Percentiles rank a stretch among this genome's conserved stretches.
Evolutionary conservation across 2,797 vertebrate species (phyloP).

Genomic region (Heliangelus exortis): DNA sequence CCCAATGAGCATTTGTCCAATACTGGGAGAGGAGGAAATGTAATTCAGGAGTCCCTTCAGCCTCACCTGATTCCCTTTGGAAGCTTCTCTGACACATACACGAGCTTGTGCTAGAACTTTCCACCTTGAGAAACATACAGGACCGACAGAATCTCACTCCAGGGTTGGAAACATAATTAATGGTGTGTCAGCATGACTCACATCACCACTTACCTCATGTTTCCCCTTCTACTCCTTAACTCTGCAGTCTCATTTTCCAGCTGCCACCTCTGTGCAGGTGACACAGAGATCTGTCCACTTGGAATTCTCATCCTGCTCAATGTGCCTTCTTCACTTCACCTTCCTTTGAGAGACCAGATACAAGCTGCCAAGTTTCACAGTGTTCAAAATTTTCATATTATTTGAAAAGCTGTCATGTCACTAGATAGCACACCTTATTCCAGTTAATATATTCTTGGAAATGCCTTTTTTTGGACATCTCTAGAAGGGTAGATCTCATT

Average conservation of each 20-base stretch:
- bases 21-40: not conserved
- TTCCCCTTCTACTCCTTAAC: not conserved
- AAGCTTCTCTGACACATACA: not conserved
- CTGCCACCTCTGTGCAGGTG: not conserved
- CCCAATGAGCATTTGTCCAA: not conserved
- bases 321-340: not conserved
- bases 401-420: not conserved
- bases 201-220: not conserved
- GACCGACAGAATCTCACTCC: not conserved
- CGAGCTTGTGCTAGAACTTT: not conserved
- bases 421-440: not conserved
- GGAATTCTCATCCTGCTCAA: not conserved
- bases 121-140: not conserved
- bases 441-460: not conserved
- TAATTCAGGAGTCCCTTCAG: not conserved
- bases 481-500: not conserved
- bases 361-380: not conserved
- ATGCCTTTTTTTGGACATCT: not conserved
- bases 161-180: conserved; percentile 19
- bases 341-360: not conserved
- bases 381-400: not conserved
- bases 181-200: conserved; percentile 16
- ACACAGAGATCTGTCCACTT: not conserved
- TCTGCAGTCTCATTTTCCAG: not conserved
- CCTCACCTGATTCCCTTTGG: not conserved